Evolutionary conservation across 2,113 vertebrate genomes (phyloP).

Genomic region (Poeciliopsis prolifica): DNA sequence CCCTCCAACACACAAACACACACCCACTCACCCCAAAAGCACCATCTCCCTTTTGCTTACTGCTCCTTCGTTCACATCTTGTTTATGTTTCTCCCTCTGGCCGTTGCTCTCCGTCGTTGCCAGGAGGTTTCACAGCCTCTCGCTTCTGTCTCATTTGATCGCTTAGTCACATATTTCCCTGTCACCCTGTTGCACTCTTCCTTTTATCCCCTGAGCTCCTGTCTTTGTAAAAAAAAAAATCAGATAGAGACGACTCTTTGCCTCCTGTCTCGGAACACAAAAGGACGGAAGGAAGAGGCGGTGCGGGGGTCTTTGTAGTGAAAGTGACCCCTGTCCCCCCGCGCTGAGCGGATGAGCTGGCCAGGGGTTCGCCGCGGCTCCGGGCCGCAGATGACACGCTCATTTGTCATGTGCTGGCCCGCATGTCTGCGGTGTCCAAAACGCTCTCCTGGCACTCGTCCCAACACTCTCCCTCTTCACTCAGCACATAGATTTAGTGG

Average conservation of each 20-base stretch:
- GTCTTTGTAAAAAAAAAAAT: conserved; percentile 1
- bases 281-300: neutral
- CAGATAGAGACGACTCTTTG: conserved; percentile 32
- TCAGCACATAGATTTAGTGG: conserved; percentile 30
- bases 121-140: conserved; percentile 21
- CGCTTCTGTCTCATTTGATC: conserved; percentile 16
- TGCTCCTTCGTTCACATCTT: conserved; percentile 25
- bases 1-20: too few species aligned
- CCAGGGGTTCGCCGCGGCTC: conserved; percentile 43
- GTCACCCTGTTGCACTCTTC: conserved; percentile 3
- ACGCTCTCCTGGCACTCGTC: conserved; percentile 56
- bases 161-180: conserved; percentile 20
- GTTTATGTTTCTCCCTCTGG: conserved; percentile 16
- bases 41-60: conserved; percentile 5
- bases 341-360: conserved; percentile 49
- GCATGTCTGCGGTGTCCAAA: conserved; percentile 58
- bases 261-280: conserved; percentile 19
- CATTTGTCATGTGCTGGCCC: conserved; percentile 68
- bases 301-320: conserved; percentile 46
- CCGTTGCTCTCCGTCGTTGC: conserved; percentile 14
- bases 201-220: conserved; percentile 11
- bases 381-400: conserved; percentile 60
- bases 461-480: conserved; percentile 57
- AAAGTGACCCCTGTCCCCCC: conserved; percentile 66
- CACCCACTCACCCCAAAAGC: neutral